A percentile compares a stretch with the other conserved stretches of the same genome.
These are phyloP conservation scores for Andrena bucephala DNA, from an alignment of 2,888 invertebrate genomes.

Conservation along the genomic window DNA sequence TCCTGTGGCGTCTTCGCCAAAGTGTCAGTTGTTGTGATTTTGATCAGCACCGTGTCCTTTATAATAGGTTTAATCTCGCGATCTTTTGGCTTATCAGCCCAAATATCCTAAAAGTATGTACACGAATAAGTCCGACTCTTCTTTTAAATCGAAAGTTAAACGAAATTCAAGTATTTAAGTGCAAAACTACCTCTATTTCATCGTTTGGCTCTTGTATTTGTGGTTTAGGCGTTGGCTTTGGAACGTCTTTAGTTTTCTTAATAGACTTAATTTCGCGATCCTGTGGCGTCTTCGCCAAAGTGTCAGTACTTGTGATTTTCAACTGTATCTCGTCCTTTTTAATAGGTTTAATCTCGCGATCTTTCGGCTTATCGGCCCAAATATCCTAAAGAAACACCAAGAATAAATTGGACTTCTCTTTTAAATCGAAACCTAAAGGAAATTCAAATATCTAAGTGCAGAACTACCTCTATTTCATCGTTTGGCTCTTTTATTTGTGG, in stretches of 20 bases:
- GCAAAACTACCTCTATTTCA: slow-evolving; percentile 43
- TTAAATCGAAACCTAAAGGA: background rate
- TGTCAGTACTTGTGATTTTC: too few relatives aligned
- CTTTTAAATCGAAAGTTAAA: too few relatives aligned
- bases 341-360: slow-evolving; percentile 20
- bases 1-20: too few relatives aligned
- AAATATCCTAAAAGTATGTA: too few relatives aligned
- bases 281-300: background rate
- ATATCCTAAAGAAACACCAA: background rate
- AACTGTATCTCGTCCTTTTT: slow-evolving; percentile 50
- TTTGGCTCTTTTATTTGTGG: background rate
- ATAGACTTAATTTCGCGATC: background rate
- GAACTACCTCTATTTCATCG: background rate
- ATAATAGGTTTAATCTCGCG: too few relatives aligned
- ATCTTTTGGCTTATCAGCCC: too few relatives aligned
- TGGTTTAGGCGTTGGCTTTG: background rate
- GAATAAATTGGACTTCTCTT: background rate
- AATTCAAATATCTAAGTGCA: background rate
- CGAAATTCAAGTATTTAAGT: too few relatives aligned
- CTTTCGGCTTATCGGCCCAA: background rate
- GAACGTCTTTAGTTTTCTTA: background rate
- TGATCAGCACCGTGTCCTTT: too few relatives aligned
- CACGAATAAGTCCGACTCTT: background rate
- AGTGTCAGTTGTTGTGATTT: slow-evolving; percentile 40
- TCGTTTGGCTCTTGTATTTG: slow-evolving; percentile 24